These are phyloP conservation scores for Eupithecia abbreviata DNA, from an alignment of 2,888 invertebrate species.

Conservation along the genomic window DNA sequence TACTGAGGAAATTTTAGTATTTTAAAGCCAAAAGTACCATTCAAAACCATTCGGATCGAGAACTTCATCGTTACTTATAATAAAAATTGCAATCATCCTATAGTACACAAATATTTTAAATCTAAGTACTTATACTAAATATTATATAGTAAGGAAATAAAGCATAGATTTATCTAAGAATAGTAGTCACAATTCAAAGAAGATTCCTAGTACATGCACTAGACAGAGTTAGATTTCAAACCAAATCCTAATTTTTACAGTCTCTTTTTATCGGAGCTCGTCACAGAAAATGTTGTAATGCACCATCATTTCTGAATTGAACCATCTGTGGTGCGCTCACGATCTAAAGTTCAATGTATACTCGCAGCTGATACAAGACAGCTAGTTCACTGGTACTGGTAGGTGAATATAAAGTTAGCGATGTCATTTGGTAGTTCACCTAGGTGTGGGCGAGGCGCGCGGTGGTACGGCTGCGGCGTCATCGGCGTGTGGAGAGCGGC, in stretches of 20 bases:
- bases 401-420: constrained; percentile 19
- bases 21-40: constrained; percentile 63
- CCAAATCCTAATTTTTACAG: constrained; percentile 12
- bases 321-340: not conserved
- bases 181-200: constrained; percentile 29
- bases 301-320: not conserved
- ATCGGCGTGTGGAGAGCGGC: constrained; percentile 84
- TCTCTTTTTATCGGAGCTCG: not conserved
- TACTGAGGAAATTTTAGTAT: constrained; percentile 64
- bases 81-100: constrained; percentile 25
- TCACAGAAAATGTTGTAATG: not conserved
- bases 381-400: constrained; percentile 14
- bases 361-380: constrained; percentile 9
- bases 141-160: constrained; percentile 39
- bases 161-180: constrained; percentile 40
- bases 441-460: constrained; percentile 77
- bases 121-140: constrained; percentile 41
- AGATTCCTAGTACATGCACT: constrained; percentile 39
- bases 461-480: constrained; percentile 79
- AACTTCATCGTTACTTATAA: constrained; percentile 31
- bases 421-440: constrained; percentile 49
- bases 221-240: constrained; percentile 28
- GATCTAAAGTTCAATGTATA: not conserved
- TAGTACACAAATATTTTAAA: constrained; percentile 24
- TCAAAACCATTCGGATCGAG: constrained; percentile 44